These are phyloP conservation scores for Datnioides undecimradiatus DNA, from an alignment of 2,113 vertebrate species.

Conservation along the genomic window DNA sequence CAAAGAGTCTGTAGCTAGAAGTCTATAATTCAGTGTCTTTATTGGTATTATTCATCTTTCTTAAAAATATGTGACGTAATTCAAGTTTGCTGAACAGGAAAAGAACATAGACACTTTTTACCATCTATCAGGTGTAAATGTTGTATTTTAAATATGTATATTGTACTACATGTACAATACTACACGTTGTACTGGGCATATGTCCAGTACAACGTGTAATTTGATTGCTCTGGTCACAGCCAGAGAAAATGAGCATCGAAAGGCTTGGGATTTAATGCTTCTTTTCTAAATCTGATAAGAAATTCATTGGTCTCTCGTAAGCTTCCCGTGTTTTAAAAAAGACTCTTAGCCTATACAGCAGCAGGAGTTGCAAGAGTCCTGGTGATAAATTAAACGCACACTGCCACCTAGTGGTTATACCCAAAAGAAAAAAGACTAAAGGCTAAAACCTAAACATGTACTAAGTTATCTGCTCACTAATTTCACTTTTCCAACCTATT, in stretches of 20 bases:
- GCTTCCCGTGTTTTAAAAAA: too few species aligned
- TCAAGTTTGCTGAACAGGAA: neutral
- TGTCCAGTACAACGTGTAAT: neutral
- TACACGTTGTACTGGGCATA: too few species aligned
- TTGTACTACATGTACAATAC: too few species aligned
- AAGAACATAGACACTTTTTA: neutral
- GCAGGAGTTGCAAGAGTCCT: neutral
- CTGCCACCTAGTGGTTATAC: conserved; percentile 75
- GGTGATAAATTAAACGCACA: neutral
- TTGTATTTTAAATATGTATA: too few species aligned
- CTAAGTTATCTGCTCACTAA: neutral
- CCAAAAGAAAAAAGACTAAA: too few species aligned
- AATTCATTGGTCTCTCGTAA: too few species aligned
- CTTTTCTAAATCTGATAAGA: neutral
- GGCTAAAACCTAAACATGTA: too few species aligned
- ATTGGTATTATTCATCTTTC: neutral
- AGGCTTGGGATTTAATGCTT: neutral
- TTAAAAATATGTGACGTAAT: neutral
- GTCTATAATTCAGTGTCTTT: neutral
- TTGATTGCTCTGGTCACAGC: neutral
- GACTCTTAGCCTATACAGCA: too few species aligned
- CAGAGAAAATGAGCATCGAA: neutral
- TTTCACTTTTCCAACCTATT: neutral
- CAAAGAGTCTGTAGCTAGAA: too few species aligned
- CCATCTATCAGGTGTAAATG: neutral